A percentile compares a stretch with the other conserved stretches of the same genome.
phyloP scores from a whole-genome alignment of 2,797 vertebrate species.

The Pteropus rufus region DNA sequence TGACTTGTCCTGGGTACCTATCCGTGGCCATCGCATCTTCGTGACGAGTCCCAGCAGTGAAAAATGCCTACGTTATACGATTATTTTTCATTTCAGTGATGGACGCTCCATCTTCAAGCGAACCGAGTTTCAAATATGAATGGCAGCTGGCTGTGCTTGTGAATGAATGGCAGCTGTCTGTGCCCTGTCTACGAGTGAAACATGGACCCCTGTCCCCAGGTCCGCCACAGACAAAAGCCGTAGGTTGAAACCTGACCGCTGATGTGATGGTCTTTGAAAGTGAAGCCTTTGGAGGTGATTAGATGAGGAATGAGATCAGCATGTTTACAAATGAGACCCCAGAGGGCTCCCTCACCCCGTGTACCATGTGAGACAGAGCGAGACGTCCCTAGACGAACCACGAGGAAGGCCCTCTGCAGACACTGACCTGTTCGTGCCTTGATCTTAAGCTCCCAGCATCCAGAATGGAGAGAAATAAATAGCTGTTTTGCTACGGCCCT shows the following conservation, averaged over 20 bases:
- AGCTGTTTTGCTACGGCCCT: not conserved
- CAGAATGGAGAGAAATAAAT: not conserved
- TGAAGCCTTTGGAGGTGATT: not conserved
- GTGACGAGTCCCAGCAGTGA: not conserved
- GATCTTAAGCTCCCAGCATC: not conserved
- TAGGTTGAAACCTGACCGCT: not conserved
- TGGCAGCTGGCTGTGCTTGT: rapidly evolving
- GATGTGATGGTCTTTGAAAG: not conserved
- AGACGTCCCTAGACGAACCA: not conserved
- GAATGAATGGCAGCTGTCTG: no score
- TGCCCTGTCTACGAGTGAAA: not conserved
- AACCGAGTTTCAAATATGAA: not conserved
- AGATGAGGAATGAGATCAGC: no score
- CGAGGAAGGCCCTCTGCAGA: not conserved
- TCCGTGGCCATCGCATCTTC: rapidly evolving
- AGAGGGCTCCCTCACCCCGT: not conserved
- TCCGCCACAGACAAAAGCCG: not conserved
- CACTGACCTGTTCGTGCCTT: rapidly evolving
- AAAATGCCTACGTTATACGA: rapidly evolving
- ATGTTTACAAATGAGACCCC: no score
- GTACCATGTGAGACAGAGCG: not conserved
- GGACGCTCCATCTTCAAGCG: no score
- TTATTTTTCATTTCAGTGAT: not conserved
- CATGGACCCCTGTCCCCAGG: not conserved
- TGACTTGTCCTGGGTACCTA: rapidly evolving